These are phyloP conservation scores for Helarctos malayanus DNA, from an alignment of 2,797 vertebrate genomes.

Conservation along the genomic window DNA sequence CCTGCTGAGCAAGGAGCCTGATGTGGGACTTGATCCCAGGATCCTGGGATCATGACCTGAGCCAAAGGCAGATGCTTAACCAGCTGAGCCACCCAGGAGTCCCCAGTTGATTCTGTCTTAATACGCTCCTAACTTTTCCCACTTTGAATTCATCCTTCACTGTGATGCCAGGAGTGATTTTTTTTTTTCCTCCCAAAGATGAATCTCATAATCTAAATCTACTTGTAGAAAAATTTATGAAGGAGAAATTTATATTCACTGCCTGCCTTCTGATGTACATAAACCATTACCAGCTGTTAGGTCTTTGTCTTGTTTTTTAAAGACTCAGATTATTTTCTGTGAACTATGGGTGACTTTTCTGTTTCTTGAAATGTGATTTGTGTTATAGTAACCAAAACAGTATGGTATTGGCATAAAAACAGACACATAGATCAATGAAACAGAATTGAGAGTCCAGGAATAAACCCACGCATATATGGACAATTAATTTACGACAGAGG, in stretches of 20 bases:
- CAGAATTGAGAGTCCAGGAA: too few relatives aligned
- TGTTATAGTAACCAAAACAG: background rate
- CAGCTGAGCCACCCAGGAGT: too few relatives aligned
- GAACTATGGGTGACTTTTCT: slow-evolving; percentile 31
- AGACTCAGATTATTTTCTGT: slow-evolving; percentile 14
- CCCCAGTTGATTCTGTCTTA: background rate
- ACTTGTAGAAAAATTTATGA: slow-evolving; percentile 49
- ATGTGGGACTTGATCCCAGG: too few relatives aligned
- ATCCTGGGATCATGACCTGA: too few relatives aligned
- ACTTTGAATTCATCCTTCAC: background rate
- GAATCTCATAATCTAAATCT: slow-evolving; percentile 40
- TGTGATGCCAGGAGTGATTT: background rate
- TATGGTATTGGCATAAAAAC: background rate
- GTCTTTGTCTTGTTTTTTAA: slow-evolving; percentile 63
- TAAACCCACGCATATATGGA: too few relatives aligned
- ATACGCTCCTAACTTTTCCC: background rate
- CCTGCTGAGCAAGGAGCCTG: too few relatives aligned
- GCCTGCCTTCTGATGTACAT: slow-evolving; percentile 20
- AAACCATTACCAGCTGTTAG: background rate
- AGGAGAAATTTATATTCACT: slow-evolving; percentile 49
- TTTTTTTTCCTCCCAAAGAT: background rate
- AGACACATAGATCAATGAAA: background rate
- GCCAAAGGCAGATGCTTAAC: too few relatives aligned
- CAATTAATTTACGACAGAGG: background rate
- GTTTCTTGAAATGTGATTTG: slow-evolving; percentile 48